Percentiles rank a stretch among this genome's conserved stretches.
Conservation (phyloP, 2,888 invertebrate genomes). For the Drepanosiphum platanoidis region DNA sequence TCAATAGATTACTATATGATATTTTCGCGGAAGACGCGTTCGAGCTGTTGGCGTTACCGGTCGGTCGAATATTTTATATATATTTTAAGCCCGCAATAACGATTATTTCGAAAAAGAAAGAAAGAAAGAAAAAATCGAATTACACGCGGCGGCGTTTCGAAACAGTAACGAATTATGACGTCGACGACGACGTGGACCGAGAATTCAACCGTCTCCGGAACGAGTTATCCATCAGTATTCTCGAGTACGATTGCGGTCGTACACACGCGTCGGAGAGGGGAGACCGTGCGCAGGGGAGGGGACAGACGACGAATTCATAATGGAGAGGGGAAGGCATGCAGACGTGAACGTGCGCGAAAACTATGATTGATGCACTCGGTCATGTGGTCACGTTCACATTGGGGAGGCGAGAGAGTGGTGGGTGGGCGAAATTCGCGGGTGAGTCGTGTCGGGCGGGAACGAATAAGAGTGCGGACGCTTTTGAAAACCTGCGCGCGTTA, state of each 20-base stretch:
- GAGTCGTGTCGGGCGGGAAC: not conserved
- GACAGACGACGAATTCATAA: constrained; percentile 40
- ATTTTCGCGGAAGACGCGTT: too few relatives aligned
- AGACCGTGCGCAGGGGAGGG: not conserved
- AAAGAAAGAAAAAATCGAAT: not conserved
- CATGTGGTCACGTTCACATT: constrained; percentile 57
- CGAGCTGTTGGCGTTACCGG: not conserved
- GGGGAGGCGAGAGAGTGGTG: not conserved
- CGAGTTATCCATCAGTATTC: constrained; percentile 43
- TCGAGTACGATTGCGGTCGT: constrained; percentile 4
- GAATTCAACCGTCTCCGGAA: constrained; percentile 1
- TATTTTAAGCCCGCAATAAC: too few relatives aligned
- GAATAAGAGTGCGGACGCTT: constrained; percentile 15
- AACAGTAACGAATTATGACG: constrained; percentile 34
- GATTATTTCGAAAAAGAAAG: not conserved
- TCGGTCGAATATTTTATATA: too few relatives aligned
- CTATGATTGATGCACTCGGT: constrained; percentile 60
- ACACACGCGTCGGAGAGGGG: not conserved
- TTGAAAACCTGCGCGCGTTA: constrained; percentile 50
- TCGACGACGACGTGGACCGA: constrained; percentile 7
- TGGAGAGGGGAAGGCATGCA: not conserved
- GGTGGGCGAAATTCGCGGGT: not conserved
- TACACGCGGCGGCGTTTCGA: not conserved
- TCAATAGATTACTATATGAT: too few relatives aligned
- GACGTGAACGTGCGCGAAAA: constrained; percentile 42